These are phyloP conservation scores for Magallana angulata DNA, from an alignment of 1,140 invertebrate genomes.

Conservation along the genomic window DNA sequence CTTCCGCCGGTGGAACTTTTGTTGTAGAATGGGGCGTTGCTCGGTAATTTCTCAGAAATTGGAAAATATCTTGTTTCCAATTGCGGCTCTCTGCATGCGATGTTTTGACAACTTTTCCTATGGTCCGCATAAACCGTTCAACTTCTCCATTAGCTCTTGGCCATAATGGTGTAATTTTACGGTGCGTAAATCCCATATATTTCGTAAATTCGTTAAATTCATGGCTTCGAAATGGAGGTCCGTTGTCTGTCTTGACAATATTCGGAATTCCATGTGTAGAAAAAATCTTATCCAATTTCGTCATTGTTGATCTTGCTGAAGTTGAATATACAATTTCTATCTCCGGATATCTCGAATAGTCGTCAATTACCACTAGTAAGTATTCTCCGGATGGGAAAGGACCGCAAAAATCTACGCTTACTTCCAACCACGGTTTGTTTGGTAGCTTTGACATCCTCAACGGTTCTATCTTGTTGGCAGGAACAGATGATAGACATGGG, in stretches of 20 bases:
- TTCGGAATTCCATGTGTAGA: constrained; percentile 54
- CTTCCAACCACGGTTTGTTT: constrained; percentile 48
- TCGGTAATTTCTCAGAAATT: constrained; percentile 61
- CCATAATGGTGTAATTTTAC: constrained; percentile 63
- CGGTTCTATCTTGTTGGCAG: constrained; percentile 61
- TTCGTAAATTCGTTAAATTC: constrained; percentile 29
- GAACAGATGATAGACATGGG: constrained; percentile 61
- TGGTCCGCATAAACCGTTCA: constrained; percentile 63
- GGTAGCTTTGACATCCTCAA: constrained; percentile 52
- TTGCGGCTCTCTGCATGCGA: constrained; percentile 53
- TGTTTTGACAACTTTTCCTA: constrained; percentile 62
- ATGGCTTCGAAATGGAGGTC: constrained; percentile 53
- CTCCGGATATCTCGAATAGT: constrained; percentile 50
- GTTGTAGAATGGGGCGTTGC: constrained; percentile 62
- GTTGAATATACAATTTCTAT: constrained; percentile 27
- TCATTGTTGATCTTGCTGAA: constrained; percentile 37
- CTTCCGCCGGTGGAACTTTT: constrained; percentile 51
- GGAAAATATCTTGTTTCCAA: constrained; percentile 64
- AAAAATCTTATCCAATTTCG: constrained; percentile 40
- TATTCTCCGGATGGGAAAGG: constrained; percentile 61
- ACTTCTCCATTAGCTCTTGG: constrained; percentile 58
- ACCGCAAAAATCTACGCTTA: constrained; percentile 70
- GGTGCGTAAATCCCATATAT: constrained; percentile 52
- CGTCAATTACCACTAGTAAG: constrained; percentile 62
- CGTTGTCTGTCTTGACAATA: constrained; percentile 61